These are phyloP conservation scores for Troides aeacus DNA, from an alignment of 2,888 invertebrate species.

Conservation along the genomic window DNA sequence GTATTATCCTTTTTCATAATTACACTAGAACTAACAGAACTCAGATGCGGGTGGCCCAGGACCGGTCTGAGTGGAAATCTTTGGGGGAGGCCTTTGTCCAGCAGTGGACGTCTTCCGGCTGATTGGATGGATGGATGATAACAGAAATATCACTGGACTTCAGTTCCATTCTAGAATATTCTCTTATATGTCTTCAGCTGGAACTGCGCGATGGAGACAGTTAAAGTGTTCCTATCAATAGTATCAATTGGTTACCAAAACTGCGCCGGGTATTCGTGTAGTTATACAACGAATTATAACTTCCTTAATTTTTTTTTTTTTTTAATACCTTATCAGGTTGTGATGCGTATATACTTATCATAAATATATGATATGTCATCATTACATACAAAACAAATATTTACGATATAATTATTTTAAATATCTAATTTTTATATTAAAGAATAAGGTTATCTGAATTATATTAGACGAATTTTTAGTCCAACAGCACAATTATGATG, in stretches of 20 bases:
- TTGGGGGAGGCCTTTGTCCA: too few species aligned
- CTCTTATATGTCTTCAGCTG: too few species aligned
- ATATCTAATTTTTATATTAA: not conserved
- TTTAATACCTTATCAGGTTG: constrained; percentile 8
- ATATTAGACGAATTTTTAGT: constrained; percentile 18
- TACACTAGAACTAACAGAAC: too few species aligned
- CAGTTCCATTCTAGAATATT: too few species aligned
- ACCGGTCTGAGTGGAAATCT: too few species aligned
- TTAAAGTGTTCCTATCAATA: constrained; percentile 15
- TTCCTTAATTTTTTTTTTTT: constrained; percentile 6
- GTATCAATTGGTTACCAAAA: constrained; percentile 32
- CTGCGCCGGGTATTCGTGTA: constrained; percentile 18
- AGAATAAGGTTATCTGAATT: constrained; percentile 23
- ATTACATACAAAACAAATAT: not conserved
- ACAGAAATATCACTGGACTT: too few species aligned
- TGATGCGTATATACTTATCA: not conserved
- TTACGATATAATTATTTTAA: constrained; percentile 6
- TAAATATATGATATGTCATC: not conserved
- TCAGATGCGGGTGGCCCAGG: too few species aligned
- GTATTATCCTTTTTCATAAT: too few species aligned
- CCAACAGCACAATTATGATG: constrained; percentile 8
- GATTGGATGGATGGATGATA: too few species aligned
- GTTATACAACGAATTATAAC: constrained; percentile 36
- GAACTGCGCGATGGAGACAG: constrained; percentile 2
- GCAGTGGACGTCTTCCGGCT: too few species aligned